Base-by-base conservation (phyloP, 2,113 vertebrate species). In the Trachemys scripta region DNA sequence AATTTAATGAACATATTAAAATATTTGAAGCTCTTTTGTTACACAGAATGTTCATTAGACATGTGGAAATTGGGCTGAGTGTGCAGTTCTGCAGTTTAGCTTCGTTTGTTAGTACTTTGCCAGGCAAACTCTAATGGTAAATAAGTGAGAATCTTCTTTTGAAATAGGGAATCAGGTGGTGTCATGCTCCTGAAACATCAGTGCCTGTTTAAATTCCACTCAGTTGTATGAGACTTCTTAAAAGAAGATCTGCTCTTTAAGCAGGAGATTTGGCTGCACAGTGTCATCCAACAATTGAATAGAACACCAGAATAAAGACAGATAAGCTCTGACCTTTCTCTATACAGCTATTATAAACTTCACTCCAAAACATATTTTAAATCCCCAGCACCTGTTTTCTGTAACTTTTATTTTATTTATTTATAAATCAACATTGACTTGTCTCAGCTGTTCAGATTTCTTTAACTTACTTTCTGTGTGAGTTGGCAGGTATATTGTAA, bases 191-290 rank as follows among this genome's bases (percentile, higher is more conserved):
- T 24, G 9, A 51, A 88, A 9, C 59, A 27, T 35, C 42, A 84
- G 8, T 78, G 20, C 35, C 72, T 86, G 31, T 59, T 92, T 16
- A 56, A 51, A 53, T 92, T 93, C 95, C 86, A 47, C 8, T 87
- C 17, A 65, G 53, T 50, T 69, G 84, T 4, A n/a, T 80, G 17
- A 83, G 14, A 79, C 4, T 27, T 45, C 35, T 76, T 72, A 53
- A 80, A 51, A 83, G 57, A 87, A 89, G 85, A 79, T 24, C 50
- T 38, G 19, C 2, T 65, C 12, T 0, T 72, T 62, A 82, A 4
- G 49, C 35, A 81, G 35, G 50, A 83, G 16, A 31, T 91, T 87
- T 1, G 0, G 3, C 69, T 1, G 25, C 3, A 6, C 22, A 8
- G 2, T 0, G 0, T 59, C 62, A 7, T 42, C 47, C 27, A 89